Evolutionary conservation across 2,113 vertebrate species (phyloP).

Genomic region (Tetraodon nigroviridis): DNA sequence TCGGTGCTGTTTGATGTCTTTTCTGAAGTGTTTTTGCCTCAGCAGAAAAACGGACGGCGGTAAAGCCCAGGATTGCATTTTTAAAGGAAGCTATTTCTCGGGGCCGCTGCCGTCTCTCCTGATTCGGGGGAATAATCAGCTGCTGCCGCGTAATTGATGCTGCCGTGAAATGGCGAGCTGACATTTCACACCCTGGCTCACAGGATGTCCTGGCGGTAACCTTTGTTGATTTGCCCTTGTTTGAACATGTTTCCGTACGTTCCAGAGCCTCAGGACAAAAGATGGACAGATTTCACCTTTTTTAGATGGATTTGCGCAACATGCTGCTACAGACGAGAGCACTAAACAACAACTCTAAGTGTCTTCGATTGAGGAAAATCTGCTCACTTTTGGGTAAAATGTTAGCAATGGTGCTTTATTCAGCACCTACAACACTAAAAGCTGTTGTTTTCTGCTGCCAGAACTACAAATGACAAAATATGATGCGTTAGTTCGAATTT

Average conservation of each 20-base stretch:
- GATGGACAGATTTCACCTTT: slow-evolving; percentile 26
- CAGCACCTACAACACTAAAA: too few relatives aligned
- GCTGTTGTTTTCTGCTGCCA: too few relatives aligned
- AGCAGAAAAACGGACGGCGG: neutral
- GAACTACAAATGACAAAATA: too few relatives aligned
- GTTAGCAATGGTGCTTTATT: too few relatives aligned
- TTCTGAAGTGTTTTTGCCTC: slow-evolving; percentile 9
- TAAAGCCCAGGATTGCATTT: slow-evolving; percentile 10
- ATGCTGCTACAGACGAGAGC: too few relatives aligned
- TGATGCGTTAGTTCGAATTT: too few relatives aligned
- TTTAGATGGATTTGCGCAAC: too few relatives aligned
- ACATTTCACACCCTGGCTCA: slow-evolving; percentile 33
- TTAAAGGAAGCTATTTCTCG: slow-evolving; percentile 8
- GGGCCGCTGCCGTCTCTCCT: slow-evolving; percentile 2
- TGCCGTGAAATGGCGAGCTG: slow-evolving; percentile 30
- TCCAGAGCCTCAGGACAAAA: slow-evolving; percentile 21
- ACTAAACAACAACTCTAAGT: neutral
- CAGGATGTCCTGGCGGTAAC: slow-evolving; percentile 18
- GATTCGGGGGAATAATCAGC: slow-evolving; percentile 18
- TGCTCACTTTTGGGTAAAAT: too few relatives aligned
- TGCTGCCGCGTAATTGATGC: slow-evolving; percentile 37
- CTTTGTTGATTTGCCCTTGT: slow-evolving; percentile 18
- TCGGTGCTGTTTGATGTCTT: slow-evolving; percentile 4
- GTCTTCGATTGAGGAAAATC: too few relatives aligned
- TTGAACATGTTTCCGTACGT: slow-evolving; percentile 17